Conservation (phyloP, 2,797 vertebrate species). For the Gambusia yucatana region DNA sequence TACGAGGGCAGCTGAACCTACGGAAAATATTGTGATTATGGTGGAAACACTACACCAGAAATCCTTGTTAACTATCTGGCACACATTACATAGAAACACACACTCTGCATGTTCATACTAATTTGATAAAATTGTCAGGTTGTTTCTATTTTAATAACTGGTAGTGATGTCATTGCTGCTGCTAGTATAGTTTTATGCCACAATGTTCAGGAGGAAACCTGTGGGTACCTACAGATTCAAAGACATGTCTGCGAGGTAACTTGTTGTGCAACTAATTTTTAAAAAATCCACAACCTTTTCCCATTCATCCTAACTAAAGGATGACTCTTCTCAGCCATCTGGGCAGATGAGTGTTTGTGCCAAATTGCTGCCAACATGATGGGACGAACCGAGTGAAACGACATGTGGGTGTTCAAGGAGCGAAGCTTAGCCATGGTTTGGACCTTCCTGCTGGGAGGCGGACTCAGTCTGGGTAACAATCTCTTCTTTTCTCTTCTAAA, state of each 20-base stretch:
- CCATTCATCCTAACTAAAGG: not conserved
- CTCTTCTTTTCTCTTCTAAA: not conserved
- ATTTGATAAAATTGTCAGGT: not conserved
- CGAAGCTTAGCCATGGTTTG: slow-evolving; percentile 10
- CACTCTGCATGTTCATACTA: too few species aligned
- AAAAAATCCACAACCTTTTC: not conserved
- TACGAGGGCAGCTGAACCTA: too few species aligned
- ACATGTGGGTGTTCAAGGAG: slow-evolving; percentile 35
- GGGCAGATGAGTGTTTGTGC: not conserved
- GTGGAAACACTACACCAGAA: too few species aligned
- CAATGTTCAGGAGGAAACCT: not conserved
- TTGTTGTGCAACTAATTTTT: not conserved
- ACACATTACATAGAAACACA: not conserved
- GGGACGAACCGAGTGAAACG: slow-evolving; percentile 4
- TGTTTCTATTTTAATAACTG: not conserved
- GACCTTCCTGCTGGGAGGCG: slow-evolving; percentile 40
- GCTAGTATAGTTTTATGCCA: not conserved
- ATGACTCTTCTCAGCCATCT: not conserved
- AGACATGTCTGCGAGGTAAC: not conserved
- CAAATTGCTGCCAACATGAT: not conserved
- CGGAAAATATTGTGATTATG: not conserved
- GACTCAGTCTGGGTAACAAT: slow-evolving; percentile 49
- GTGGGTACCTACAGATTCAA: not conserved
- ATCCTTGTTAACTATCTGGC: not conserved
- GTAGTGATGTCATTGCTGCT: not conserved